Evolutionary conservation across 2,113 vertebrate genomes (phyloP).

Genomic region (Pseudopodoces humilis): DNA sequence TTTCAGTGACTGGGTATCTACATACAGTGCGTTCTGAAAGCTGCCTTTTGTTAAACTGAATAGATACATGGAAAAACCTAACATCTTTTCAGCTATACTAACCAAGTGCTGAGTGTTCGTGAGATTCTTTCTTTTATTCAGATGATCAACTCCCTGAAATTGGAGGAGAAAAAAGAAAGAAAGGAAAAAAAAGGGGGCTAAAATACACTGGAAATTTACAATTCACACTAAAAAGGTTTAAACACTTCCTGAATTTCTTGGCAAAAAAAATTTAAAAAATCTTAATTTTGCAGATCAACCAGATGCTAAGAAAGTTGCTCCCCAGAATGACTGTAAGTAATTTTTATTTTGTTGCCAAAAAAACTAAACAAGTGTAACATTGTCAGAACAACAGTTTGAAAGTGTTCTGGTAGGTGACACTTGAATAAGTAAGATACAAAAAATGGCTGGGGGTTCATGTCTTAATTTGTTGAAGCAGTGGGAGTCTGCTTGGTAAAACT

Average conservation of each 20-base stretch:
- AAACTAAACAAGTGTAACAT: conserved; percentile 14
- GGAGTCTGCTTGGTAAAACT: background rate
- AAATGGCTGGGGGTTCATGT: background rate
- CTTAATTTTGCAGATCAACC: conserved; percentile 93
- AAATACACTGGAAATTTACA: conserved; percentile 63
- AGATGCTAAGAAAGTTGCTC: conserved; percentile 97
- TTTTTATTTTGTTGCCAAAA: conserved; percentile 31
- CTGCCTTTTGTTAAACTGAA: conserved; percentile 67
- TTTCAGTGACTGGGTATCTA: conserved; percentile 64
- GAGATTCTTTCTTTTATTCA: conserved; percentile 73
- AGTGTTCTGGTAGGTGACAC: conserved; percentile 13
- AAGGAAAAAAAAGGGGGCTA: background rate
- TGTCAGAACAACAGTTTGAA: conserved; percentile 31
- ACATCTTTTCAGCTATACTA: conserved; percentile 64
- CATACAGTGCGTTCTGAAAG: conserved; percentile 50
- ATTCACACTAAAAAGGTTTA: conserved; percentile 54
- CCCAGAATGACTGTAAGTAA: conserved; percentile 93
- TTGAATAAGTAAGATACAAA: background rate
- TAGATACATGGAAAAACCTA: conserved; percentile 41
- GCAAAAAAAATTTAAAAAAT: conserved; percentile 63
- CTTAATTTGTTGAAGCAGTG: background rate
- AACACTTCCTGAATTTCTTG: conserved; percentile 6
- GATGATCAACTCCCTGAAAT: conserved; percentile 64
- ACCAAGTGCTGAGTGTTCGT: conserved; percentile 57
- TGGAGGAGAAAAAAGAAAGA: conserved; percentile 44